Evolutionary conservation across 2,113 vertebrate genomes (phyloP).

Genomic region (Nestor notabilis): DNA sequence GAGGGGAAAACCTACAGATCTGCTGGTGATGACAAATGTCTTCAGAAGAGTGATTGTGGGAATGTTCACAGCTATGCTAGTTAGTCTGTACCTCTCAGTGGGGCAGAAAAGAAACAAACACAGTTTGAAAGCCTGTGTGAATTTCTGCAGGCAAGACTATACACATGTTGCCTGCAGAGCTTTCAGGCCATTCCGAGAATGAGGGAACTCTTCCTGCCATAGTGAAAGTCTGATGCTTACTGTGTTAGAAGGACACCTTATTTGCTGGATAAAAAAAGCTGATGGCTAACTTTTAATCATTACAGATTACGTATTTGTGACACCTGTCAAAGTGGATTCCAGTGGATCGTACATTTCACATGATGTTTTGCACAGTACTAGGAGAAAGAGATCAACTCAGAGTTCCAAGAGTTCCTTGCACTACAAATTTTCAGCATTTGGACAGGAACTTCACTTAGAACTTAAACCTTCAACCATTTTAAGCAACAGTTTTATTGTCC

Average conservation of each 20-base stretch:
- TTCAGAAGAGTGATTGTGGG: conserved; percentile 56
- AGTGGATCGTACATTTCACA: conserved; percentile 86
- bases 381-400: conserved; percentile 82
- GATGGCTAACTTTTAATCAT: conserved; percentile 8
- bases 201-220: not conserved
- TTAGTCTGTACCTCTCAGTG: conserved; percentile 38
- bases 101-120: conserved; percentile 55
- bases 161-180: not conserved
- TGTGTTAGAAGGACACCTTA: fast-evolving
- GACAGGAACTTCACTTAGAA: conserved; percentile 91
- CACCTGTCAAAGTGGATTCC: conserved; percentile 90
- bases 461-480: conserved; percentile 86
- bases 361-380: conserved; percentile 81
- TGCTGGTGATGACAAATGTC: conserved; percentile 67
- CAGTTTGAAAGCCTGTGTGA: not conserved
- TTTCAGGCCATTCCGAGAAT: not conserved
- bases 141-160: not conserved
- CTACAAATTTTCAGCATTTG: conserved; percentile 92
- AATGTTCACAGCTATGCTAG: conserved; percentile 64
- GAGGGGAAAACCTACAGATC: conserved; percentile 32
- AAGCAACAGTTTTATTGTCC: conserved; percentile 87
- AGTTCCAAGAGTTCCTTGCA: conserved; percentile 79
- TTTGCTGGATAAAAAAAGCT: not conserved
- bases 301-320: conserved; percentile 94
- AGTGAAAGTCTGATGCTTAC: not conserved